Percentiles rank a stretch among this genome's conserved stretches.
These are phyloP conservation scores for Lanistes nyassanus DNA, from an alignment of 1,140 invertebrate species.

Conservation along the genomic window DNA sequence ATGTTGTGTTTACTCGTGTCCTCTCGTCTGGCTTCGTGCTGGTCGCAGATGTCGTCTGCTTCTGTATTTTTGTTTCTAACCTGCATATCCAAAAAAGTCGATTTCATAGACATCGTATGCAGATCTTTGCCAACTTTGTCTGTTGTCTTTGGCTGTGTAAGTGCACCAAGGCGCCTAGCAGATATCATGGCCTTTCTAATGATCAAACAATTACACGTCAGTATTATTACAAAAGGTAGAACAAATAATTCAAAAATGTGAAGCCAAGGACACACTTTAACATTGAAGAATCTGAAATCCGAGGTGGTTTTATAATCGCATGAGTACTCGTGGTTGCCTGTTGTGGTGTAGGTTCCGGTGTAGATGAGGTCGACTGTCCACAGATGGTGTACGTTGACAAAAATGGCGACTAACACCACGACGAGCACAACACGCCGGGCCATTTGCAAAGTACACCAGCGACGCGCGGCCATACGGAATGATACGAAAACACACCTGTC, in stretches of 20 bases:
- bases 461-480: conserved; percentile 42
- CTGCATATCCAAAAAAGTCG: not conserved
- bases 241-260: conserved; percentile 55
- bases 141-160: not conserved
- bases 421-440: conserved; percentile 27
- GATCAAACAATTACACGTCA: conserved; percentile 49
- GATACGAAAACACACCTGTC: conserved; percentile 50
- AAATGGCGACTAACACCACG: conserved; percentile 25
- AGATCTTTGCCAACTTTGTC: not conserved
- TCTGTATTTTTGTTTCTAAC: conserved; percentile 2
- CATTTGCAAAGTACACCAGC: conserved; percentile 36
- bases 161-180: conserved; percentile 23
- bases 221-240: conserved; percentile 58
- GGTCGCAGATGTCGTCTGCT: too few relatives aligned
- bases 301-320: too few relatives aligned
- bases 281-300: conserved; percentile 32
- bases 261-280: conserved; percentile 60
- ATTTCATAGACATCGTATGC: not conserved
- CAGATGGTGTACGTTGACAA: conserved; percentile 52
- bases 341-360: conserved; percentile 22
- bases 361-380: conserved; percentile 41
- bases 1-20: too few relatives aligned
- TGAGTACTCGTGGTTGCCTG: conserved; percentile 1
- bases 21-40: too few relatives aligned
- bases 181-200: conserved; percentile 39